A percentile compares a stretch with the other conserved stretches of the same genome.
Evolutionary conservation across 2,797 vertebrate genomes (phyloP).

Genomic region (Pempheris klunzingeri): DNA sequence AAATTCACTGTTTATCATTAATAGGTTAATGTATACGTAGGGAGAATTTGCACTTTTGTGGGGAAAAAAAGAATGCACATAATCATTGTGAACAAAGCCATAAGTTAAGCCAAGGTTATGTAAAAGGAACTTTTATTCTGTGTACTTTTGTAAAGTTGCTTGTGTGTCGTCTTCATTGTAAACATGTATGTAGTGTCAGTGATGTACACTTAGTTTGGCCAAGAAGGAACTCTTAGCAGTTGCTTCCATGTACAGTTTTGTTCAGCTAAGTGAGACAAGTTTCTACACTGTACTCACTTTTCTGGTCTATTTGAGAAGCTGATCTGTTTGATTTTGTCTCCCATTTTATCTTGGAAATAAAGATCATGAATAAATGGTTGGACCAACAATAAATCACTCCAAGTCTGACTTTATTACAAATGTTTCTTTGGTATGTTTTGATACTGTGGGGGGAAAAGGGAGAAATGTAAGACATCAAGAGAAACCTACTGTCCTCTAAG

Average conservation of each 20-base stretch:
- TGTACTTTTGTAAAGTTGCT: conserved; percentile 67
- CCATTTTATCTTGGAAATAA: conserved; percentile 72
- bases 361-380: conserved; percentile 71
- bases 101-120: conserved; percentile 66
- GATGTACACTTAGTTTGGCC: conserved; percentile 36
- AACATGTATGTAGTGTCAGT: conserved; percentile 32
- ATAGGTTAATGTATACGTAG: conserved; percentile 61
- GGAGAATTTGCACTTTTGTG: conserved; percentile 76
- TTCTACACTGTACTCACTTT: conserved; percentile 35
- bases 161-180: conserved; percentile 47
- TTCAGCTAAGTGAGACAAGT: conserved; percentile 41
- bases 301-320: conserved; percentile 25
- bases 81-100: conserved; percentile 68
- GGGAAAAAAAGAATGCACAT: conserved; percentile 55
- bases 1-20: conserved; percentile 41
- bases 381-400: conserved; percentile 16
- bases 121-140: conserved; percentile 71
- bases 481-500: not conserved
- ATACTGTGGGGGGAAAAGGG: not conserved
- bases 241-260: conserved; percentile 48
- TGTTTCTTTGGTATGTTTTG: not conserved
- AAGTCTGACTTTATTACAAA: conserved; percentile 22
- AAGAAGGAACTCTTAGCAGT: conserved; percentile 36
- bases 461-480: not conserved
- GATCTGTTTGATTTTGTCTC: conserved; percentile 27